Base-by-base conservation (phyloP, 2,113 vertebrate genomes). In the Antechinus flavipes region DNA sequence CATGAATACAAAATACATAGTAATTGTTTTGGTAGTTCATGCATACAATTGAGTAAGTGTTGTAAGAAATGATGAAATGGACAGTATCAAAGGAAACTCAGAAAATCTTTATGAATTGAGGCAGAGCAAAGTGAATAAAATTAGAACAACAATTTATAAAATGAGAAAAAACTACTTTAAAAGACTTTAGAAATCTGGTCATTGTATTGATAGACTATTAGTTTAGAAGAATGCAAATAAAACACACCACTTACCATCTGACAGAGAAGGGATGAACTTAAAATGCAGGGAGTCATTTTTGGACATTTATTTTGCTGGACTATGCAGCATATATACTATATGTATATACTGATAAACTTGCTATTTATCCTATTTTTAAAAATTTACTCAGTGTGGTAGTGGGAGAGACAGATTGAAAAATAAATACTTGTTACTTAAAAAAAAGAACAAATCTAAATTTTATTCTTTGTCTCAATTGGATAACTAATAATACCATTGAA, bases 381-480 rank as follows among this genome's bases (percentile, higher is more conserved):
- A 84, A 42, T 22, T 42, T 84, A 84, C n/a, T 84, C 19, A 84
- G 68, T 84, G n/a, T n/a, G 35, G 7, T 42, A 84, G 68, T 84
- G 19, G 68, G n/a, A 84, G n/a, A 16, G n/a, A 42, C 6, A 42
- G 35, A 22, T 42, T 84, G 23, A 42, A 84, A 84, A 84, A 42
- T 8, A 84, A 84, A 84, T 84, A 84, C 19, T 42, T 84, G 68
- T 42, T 84, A 84, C 16, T 84, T 84, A n/a, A 84, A 42, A 76
- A 76, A n/a, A 84, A 84, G 68, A 84, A 84, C 19, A 92, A 95
- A 96, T 58, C 0, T 93, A 95, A 97, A 94, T 93, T 27, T 10
- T 0, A 2, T 91, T 42, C 94, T 95, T 94, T 22, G 53, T 54
- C 50, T 94, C 12, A 56, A 55, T 3, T n/a, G 54, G 68, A 46